Base-by-base conservation (phyloP, 2,888 invertebrate genomes). In the Rhynchonema sp. region DNA sequence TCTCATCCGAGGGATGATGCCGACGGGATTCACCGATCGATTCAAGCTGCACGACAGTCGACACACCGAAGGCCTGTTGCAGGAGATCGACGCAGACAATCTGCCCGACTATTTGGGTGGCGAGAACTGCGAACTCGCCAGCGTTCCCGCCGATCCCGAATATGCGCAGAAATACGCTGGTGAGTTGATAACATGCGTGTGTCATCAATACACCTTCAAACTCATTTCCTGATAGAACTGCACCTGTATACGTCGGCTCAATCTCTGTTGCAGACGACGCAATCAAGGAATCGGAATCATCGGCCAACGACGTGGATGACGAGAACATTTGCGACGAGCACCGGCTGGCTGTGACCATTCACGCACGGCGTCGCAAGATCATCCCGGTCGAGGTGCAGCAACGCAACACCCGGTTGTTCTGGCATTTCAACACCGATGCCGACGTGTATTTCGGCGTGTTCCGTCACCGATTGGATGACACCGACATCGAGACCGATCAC, bases 371-470 rank as follows among this genome's bases (percentile, higher is more conserved):
- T 60, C 60, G 58, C 30, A 66, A 67, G 57, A 61, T 63, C 52
- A 61, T 69, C 22, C 63, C 62, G 17, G 58, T 71, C n/a, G 65
- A 68, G 49, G 65, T 70, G 9, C 63, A 61, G 0, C 60, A 61
- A 56, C 55, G 56, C 26, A 65, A 64, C 53, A 65, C 63, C 3
- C 64, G 30, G n/a, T 26, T 71, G 30, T 64, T 63, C 54, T 72
- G 70, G 70, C 71, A 70, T 59, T 72, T 69, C 63, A 61, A 61
- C 23, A 70, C 70, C 1, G 72, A 72, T 56, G 68, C 68, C 30
- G 72, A 72, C 56, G 61, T 71, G 29, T 66, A 64, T 56, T 70
- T 70, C 61, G 72, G 72, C 1, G 63, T 72, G 1, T 72, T 68
- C 63, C 69, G 62, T 59, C 66, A 68, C 63, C 66, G 65, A 2